Conservation (phyloP, 23 tunicate species). For the Halocynthia roretzi region DNA sequence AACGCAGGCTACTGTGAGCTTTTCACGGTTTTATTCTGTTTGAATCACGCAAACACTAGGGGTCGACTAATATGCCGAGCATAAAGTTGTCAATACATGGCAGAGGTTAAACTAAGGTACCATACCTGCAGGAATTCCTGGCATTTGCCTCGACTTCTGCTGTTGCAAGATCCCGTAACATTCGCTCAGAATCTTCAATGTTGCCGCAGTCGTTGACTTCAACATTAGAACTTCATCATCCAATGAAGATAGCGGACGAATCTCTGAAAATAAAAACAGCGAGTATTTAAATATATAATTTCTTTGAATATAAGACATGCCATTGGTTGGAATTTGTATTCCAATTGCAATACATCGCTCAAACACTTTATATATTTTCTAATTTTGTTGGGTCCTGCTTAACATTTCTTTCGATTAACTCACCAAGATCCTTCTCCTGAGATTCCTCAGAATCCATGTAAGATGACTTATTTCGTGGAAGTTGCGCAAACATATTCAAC, state of each 20-base stretch:
- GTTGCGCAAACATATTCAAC: conserved; percentile 49
- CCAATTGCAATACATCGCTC: conserved; percentile 3
- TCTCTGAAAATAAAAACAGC: neutral
- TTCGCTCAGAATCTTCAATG: conserved; percentile 38
- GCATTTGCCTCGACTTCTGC: conserved; percentile 20
- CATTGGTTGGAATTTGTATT: neutral
- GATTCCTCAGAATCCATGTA: too few species aligned
- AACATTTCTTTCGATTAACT: too few species aligned
- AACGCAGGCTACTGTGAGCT: too few species aligned
- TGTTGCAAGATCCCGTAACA: conserved; percentile 50
- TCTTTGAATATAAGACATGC: too few species aligned
- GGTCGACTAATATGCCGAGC: too few species aligned
- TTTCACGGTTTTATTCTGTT: too few species aligned
- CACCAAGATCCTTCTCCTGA: too few species aligned
- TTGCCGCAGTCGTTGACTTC: conserved; percentile 63
- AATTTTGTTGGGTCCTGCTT: neutral
- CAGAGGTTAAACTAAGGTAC: too few species aligned
- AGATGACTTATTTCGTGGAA: neutral
- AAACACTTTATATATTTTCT: neutral
- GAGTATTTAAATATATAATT: neutral
- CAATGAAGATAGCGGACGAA: conserved; percentile 21
- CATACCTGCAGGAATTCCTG: conserved; percentile 63
- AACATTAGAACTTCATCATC: conserved; percentile 69
- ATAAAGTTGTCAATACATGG: too few species aligned
- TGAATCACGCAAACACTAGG: too few species aligned